Conservation (phyloP, 2,113 vertebrate species). For the Pelmatolapia mariae region DNA sequence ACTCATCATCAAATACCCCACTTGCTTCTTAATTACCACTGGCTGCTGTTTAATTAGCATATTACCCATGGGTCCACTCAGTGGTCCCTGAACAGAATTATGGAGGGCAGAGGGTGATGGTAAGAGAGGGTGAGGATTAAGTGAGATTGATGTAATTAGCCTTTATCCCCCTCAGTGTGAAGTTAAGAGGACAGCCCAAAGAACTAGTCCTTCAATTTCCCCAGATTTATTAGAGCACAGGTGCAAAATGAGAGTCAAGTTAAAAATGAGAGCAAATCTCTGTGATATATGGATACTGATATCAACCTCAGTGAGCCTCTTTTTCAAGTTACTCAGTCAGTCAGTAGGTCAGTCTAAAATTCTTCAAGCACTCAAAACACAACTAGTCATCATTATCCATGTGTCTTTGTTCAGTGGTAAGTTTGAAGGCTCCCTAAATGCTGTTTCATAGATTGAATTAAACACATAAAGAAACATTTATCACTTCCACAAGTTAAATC, state of each 20-base stretch:
- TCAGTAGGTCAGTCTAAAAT: background rate
- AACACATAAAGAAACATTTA: background rate
- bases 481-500: background rate
- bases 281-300: background rate
- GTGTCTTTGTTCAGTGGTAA: background rate
- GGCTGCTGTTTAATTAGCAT: slow-evolving; percentile 25
- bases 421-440: background rate
- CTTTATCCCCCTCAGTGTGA: background rate
- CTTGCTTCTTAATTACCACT: slow-evolving; percentile 30
- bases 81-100: background rate
- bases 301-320: background rate
- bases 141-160: slow-evolving; percentile 42
- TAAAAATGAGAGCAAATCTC: background rate
- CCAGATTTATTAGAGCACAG: background rate
- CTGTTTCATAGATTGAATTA: background rate
- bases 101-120: slow-evolving; percentile 10
- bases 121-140: slow-evolving; percentile 13
- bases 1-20: slow-evolving; percentile 17
- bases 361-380: background rate
- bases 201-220: background rate
- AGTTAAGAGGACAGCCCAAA: background rate
- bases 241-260: background rate
- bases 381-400: background rate
- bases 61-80: slow-evolving; percentile 11
- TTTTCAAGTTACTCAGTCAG: background rate